Evolutionary conservation across 2,113 vertebrate species (phyloP).

Genomic region (Bolborhynchus lineola): DNA sequence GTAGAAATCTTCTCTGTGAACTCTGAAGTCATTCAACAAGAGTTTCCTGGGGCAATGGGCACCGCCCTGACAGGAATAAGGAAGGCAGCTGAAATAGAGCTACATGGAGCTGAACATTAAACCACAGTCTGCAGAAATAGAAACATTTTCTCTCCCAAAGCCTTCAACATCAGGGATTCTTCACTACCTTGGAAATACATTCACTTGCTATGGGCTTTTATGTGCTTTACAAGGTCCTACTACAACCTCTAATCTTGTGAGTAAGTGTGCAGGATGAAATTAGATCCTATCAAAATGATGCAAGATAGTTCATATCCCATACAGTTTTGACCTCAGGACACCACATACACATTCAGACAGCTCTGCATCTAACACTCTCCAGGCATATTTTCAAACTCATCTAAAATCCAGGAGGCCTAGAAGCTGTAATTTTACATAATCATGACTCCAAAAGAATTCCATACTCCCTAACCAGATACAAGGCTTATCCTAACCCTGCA

Average conservation of each 20-base stretch:
- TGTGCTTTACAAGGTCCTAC: background rate
- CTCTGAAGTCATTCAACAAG: background rate
- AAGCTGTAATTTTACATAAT: constrained; percentile 18
- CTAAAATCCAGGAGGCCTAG: background rate
- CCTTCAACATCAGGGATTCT: background rate
- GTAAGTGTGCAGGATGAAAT: background rate
- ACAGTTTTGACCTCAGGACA: background rate
- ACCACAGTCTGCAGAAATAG: background rate
- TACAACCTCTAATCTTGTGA: background rate
- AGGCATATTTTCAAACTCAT: background rate
- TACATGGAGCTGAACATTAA: background rate
- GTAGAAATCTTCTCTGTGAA: background rate
- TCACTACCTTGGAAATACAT: background rate
- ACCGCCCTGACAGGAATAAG: background rate
- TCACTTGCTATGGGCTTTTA: background rate
- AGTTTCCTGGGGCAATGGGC: background rate
- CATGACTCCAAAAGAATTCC: constrained; percentile 9
- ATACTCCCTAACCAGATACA: background rate
- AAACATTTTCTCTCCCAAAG: background rate
- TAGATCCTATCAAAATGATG: background rate
- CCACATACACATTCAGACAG: background rate
- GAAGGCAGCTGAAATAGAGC: background rate
- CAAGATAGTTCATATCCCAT: background rate
- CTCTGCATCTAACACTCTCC: background rate
- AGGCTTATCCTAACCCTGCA: background rate